Evolutionary conservation across 1,140 invertebrate species (phyloP), one percentile per base, ranked within the genome.

Genomic region (Leptopilina boulardi): DNA sequence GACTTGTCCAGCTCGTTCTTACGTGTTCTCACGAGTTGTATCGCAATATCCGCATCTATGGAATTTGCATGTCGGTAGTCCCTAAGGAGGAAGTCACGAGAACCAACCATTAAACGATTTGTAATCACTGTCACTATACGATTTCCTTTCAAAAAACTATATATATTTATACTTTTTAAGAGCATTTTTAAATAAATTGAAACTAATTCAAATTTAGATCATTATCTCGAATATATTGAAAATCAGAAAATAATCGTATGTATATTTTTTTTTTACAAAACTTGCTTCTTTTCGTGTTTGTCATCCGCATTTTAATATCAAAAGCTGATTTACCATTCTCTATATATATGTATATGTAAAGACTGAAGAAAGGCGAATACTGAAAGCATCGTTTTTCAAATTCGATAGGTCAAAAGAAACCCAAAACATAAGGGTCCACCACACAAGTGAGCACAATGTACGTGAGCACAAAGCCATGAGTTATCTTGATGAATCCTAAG

Each of bases 401-500:
- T 66, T 66, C 59, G n/a, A 66, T 23, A 66, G 26, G 59, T 66
- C 59, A 54, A 59, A 56, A 79, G 82, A 82, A 83, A 78, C 77
- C 76, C 80, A 83, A 85, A 85, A 84, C 84, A 81, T 81, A 85
- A 83, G 84, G 59, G 54, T 42, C 21, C 38, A 70, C 54, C 82
- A 81, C 78, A 75, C 76, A 73, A 70, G 47, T 70, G 72, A 34
- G 74, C 73, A 86, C 83, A 85, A 85, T 85, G 80, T 85, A 75
- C 59, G 70, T 59, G 77, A 41, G 71, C 84, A 87, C 86, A 87
- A 87, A 86, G 84, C 82, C 82, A 82, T 80, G 51, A 83, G 86
- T 85, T 89, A 89, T 89, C 88, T 89, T 89, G 88, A 89, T 89
- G 88, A 88, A 89, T 86, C 87, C 83, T 83, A 85, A 89, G 88